Evolutionary conservation across 2,888 invertebrate genomes (phyloP).

Genomic region (Bursaphelenchus okinawaensis): DNA sequence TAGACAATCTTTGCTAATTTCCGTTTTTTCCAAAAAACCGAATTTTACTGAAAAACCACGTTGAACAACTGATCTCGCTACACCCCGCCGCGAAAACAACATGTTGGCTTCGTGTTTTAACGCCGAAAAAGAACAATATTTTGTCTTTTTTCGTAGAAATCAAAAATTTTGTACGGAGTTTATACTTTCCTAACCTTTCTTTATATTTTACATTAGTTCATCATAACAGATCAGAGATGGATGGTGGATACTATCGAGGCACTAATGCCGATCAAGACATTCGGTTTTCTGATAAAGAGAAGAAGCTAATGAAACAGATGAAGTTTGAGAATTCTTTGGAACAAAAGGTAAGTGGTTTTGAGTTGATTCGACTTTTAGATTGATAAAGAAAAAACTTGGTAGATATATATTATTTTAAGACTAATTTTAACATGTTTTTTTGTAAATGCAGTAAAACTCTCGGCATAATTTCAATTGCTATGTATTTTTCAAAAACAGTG

Average conservation of each 20-base stretch:
- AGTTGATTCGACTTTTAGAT: too few species aligned
- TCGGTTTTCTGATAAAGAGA: conserved; percentile 98
- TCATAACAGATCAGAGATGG: conserved; percentile 30
- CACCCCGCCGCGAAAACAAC: background rate
- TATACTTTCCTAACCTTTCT: too few species aligned
- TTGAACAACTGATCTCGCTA: background rate
- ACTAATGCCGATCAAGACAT: conserved; percentile 98
- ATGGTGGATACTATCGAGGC: conserved; percentile 63
- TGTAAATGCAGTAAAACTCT: background rate
- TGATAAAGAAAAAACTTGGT: too few species aligned
- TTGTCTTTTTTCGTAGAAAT: too few species aligned
- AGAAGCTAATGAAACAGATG: conserved; percentile 97
- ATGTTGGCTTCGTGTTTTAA: background rate
- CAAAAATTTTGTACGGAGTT: too few species aligned
- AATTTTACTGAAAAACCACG: background rate
- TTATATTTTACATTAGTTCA: too few species aligned
- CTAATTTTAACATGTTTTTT: too few species aligned
- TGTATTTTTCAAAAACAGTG: conserved; percentile 16
- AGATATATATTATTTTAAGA: too few species aligned
- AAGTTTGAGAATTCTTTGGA: conserved; percentile 89
- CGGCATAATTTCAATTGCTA: too few species aligned
- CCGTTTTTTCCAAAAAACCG: background rate
- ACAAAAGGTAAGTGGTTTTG: conserved; percentile 70
- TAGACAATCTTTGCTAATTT: background rate
- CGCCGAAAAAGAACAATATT: too few species aligned